These are phyloP conservation scores for Melipona bicolor DNA, from an alignment of 2,888 invertebrate genomes.

Conservation along the genomic window DNA sequence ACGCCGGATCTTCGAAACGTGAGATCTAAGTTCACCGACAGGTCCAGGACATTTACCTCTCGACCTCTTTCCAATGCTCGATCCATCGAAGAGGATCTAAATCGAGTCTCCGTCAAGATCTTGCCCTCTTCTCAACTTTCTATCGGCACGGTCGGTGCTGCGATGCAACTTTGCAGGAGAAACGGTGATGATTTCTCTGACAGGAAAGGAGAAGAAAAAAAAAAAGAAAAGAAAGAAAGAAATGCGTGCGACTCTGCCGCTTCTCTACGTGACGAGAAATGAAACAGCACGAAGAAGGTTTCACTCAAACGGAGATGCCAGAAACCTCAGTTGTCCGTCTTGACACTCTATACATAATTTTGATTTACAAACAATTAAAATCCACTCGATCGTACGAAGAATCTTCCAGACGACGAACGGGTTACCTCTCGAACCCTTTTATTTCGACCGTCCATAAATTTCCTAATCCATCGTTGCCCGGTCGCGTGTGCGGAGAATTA, in stretches of 20 bases:
- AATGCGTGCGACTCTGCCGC: not conserved
- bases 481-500: not conserved
- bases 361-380: not conserved
- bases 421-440: slow-evolving; percentile 24
- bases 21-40: slow-evolving; percentile 16
- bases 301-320: not conserved
- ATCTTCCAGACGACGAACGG: not conserved
- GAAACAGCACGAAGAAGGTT: not conserved
- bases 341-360: not conserved
- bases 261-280: not conserved
- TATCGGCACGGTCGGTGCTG: slow-evolving; percentile 1
- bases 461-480: slow-evolving; percentile 21
- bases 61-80: slow-evolving; percentile 20
- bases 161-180: not conserved
- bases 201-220: not conserved
- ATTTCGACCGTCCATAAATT: slow-evolving; percentile 41
- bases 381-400: not conserved
- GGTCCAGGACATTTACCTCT: slow-evolving; percentile 37
- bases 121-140: slow-evolving; percentile 2
- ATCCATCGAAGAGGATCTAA: slow-evolving; percentile 14
- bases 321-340: not conserved
- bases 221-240: not conserved
- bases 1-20: not conserved
- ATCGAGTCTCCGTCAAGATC: slow-evolving; percentile 18
- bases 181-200: slow-evolving; percentile 10